Conservation (phyloP, 2,888 invertebrate genomes). For the Petrolisthes manimaculis region DNA sequence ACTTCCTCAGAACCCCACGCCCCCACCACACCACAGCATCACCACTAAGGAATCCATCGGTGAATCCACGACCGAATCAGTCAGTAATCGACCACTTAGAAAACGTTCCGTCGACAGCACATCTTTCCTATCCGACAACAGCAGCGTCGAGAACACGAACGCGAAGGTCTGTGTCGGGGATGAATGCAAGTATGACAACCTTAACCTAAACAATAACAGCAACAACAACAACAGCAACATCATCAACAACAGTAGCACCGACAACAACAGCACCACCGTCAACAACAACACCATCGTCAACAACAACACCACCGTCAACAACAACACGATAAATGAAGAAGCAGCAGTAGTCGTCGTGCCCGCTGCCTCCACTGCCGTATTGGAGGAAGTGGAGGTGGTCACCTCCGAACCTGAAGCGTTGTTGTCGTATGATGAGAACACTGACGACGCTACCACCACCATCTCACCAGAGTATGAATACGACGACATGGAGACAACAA, state of each 20-base stretch:
- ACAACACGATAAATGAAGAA: too few relatives aligned
- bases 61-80: not conserved
- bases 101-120: not conserved
- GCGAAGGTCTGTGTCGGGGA: not conserved
- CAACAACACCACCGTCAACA: too few relatives aligned
- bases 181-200: not conserved
- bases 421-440: not conserved
- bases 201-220: too few relatives aligned
- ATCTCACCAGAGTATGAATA: not conserved
- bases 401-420: not conserved
- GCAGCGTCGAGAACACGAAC: not conserved
- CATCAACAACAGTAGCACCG: too few relatives aligned
- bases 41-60: not conserved
- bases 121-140: not conserved
- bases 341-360: too few relatives aligned
- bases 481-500: not conserved
- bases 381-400: not conserved
- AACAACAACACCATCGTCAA: too few relatives aligned
- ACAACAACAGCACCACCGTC: too few relatives aligned
- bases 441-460: not conserved
- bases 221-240: too few relatives aligned
- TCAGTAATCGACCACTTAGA: not conserved
- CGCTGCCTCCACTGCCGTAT: too few relatives aligned
- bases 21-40: too few relatives aligned
- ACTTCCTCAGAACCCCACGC: too few relatives aligned